Percentiles rank a stretch among this genome's conserved stretches.
Evolutionary conservation across 2,888 invertebrate species (phyloP).

Genomic region (Caenorhabditis sp.): DNA sequence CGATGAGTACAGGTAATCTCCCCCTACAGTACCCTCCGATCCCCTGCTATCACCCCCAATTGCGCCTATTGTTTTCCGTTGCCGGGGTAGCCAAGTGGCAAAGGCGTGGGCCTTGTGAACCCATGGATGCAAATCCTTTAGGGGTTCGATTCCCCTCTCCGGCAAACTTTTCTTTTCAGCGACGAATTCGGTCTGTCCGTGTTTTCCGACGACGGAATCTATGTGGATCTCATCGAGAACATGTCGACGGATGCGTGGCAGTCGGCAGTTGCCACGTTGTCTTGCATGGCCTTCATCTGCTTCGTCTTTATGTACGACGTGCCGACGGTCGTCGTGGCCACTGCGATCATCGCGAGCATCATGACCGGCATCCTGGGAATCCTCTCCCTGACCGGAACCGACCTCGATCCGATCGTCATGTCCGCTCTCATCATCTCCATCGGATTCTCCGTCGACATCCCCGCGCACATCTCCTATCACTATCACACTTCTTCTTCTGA

Average conservation of each 20-base stretch:
- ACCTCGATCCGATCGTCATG: constrained; percentile 78
- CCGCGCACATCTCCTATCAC: constrained; percentile 76
- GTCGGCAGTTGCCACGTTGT: constrained; percentile 74
- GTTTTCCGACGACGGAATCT: constrained; percentile 75
- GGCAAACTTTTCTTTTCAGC: constrained; percentile 25
- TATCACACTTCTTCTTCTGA: constrained; percentile 63
- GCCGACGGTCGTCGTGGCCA: constrained; percentile 76
- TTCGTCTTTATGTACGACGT: constrained; percentile 75
- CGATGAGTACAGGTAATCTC: constrained; percentile 68
- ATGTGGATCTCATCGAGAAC: constrained; percentile 75
- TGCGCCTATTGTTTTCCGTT: not conserved
- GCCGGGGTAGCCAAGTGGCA: constrained; percentile 12
- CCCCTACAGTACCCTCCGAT: not conserved
- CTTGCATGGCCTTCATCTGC: constrained; percentile 77
- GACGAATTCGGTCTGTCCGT: constrained; percentile 70
- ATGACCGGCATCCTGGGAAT: constrained; percentile 73
- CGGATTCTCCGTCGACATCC: constrained; percentile 77
- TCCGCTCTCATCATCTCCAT: constrained; percentile 77
- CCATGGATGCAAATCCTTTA: constrained; percentile 28
- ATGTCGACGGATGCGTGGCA: constrained; percentile 76
- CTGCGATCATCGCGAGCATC: constrained; percentile 45
- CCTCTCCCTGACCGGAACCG: constrained; percentile 72
- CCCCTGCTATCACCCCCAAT: too few relatives aligned
- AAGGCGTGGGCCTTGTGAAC: not conserved
- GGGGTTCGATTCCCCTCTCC: constrained; percentile 48